phyloP scores from a whole-genome alignment of 2,113 vertebrate genomes.

The Eretmochelys imbricata region DNA sequence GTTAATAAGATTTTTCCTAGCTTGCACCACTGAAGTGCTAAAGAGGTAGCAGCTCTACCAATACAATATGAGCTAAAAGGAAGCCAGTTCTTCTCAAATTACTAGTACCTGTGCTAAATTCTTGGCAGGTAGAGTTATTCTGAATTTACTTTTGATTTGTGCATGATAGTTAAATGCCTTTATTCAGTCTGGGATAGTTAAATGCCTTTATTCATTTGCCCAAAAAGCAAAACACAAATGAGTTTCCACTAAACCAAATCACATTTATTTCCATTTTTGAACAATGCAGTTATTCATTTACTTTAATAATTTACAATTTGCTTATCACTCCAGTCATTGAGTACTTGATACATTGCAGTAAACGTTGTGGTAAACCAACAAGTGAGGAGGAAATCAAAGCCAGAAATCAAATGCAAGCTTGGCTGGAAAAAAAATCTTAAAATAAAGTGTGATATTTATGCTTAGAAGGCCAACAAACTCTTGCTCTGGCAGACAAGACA shows the following conservation, averaged over 20 bases:
- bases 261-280: neutral
- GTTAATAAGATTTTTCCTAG: neutral
- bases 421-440: neutral
- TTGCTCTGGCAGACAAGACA: neutral
- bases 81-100: neutral
- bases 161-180: neutral
- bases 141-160: slow-evolving; percentile 28
- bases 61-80: neutral
- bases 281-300: slow-evolving; percentile 32
- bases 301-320: slow-evolving; percentile 58
- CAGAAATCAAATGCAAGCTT: neutral
- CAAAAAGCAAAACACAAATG: slow-evolving; percentile 30
- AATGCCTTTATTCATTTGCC: slow-evolving; percentile 35
- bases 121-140: slow-evolving; percentile 13
- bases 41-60: neutral
- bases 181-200: slow-evolving; percentile 4
- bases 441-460: too few species aligned
- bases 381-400: neutral
- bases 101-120: neutral
- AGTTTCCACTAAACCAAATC: slow-evolving; percentile 21
- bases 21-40: neutral
- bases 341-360: slow-evolving; percentile 25
- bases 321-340: neutral
- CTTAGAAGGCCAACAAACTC: accelerated
- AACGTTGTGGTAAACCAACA: neutral